Conservation (phyloP, 2,888 invertebrate genomes). For the Ophonus ardosiacus region DNA sequence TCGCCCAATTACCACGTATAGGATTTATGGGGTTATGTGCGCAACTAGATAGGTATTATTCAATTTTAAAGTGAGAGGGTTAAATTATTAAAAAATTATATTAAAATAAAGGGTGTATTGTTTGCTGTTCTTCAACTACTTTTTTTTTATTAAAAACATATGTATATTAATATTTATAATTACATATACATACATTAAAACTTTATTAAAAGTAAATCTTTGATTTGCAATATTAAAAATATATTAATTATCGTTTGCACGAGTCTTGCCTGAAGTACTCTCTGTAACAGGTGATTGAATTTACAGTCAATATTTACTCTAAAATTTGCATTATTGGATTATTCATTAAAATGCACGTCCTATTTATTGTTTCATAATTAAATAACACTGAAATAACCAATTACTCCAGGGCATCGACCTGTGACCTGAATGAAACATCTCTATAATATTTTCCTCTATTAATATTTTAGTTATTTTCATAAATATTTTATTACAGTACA, state of each 20-base stretch:
- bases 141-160: too few relatives aligned
- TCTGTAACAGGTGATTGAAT: neutral
- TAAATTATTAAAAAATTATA: too few relatives aligned
- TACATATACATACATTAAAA: too few relatives aligned
- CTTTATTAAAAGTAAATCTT: too few relatives aligned
- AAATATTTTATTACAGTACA: neutral
- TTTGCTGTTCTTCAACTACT: too few relatives aligned
- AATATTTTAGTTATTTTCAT: neutral
- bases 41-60: too few relatives aligned
- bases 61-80: too few relatives aligned
- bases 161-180: too few relatives aligned
- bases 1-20: too few relatives aligned
- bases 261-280: neutral
- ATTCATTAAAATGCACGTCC: neutral
- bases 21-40: too few relatives aligned
- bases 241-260: neutral
- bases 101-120: too few relatives aligned
- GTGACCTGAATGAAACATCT: neutral
- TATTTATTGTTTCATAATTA: conserved; percentile 7
- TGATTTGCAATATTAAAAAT: too few relatives aligned
- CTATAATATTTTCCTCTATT: neutral
- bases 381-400: neutral
- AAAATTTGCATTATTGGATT: conserved; percentile 1
- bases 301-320: neutral
- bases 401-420: neutral